Percentiles rank a stretch among this genome's conserved stretches.
These are phyloP conservation scores for Nettapus auritus DNA, from an alignment of 2,113 vertebrate genomes.

Conservation along the genomic window DNA sequence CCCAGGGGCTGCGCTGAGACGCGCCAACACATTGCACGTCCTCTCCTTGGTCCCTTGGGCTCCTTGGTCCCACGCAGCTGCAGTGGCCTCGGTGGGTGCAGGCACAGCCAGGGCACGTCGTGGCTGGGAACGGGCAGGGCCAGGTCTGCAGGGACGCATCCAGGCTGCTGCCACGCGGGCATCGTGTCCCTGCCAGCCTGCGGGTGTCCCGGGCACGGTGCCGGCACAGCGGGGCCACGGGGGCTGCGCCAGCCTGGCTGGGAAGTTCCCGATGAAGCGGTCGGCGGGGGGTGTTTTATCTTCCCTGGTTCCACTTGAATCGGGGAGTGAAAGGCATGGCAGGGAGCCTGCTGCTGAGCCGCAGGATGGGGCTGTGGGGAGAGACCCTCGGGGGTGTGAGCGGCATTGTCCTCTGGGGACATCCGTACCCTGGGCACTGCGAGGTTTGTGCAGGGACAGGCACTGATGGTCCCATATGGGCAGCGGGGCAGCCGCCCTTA, in stretches of 20 bases:
- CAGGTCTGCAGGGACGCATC: background rate
- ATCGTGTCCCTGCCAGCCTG: background rate
- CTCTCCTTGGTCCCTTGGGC: rapidly evolving
- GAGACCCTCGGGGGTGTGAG: background rate
- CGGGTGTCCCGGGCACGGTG: rapidly evolving
- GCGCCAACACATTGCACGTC: rapidly evolving
- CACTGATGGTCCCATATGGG: rapidly evolving
- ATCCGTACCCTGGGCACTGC: rapidly evolving
- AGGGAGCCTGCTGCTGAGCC: background rate
- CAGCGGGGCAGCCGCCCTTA: no score
- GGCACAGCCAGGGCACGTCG: background rate
- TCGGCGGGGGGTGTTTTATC: background rate
- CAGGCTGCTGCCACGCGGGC: rapidly evolving
- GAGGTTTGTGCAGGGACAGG: rapidly evolving
- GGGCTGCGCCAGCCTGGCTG: rapidly evolving
- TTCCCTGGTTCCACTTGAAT: background rate
- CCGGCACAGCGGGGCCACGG: background rate
- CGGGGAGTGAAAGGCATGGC: background rate
- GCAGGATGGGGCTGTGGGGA: rapidly evolving
- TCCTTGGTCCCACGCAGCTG: rapidly evolving
- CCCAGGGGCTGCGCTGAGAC: no score
- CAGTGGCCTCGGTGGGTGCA: background rate
- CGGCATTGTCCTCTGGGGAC: background rate
- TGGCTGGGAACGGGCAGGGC: background rate
- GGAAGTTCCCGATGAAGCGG: background rate